phyloP scores from a whole-genome alignment of 2,888 invertebrate species.

The Meliscaeva auricollis region DNA sequence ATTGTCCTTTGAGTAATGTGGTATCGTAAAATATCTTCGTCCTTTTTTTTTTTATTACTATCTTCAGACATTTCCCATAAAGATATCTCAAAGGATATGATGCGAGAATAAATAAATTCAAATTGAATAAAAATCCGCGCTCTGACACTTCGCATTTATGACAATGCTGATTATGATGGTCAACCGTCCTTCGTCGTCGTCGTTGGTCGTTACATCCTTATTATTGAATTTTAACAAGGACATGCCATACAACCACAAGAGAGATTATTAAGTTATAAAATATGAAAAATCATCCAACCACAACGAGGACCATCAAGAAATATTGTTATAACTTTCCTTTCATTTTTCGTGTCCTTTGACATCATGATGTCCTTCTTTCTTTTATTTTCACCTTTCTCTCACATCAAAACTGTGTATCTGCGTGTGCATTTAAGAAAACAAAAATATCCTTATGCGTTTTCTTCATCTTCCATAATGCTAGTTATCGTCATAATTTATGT shows the following conservation, averaged over 20 bases:
- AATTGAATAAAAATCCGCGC: constrained; percentile 65
- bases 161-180: constrained; percentile 43
- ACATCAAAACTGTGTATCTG: too few relatives aligned
- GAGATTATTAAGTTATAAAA: constrained; percentile 31
- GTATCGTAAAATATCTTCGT: constrained; percentile 42
- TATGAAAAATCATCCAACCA: constrained; percentile 65
- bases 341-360: constrained; percentile 54
- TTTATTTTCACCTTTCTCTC: constrained; percentile 35
- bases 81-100: background rate
- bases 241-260: background rate
- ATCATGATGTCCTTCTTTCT: constrained; percentile 14
- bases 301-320: constrained; percentile 50
- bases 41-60: constrained; percentile 15
- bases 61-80: constrained; percentile 13
- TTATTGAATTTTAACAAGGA: constrained; percentile 7
- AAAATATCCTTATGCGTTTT: constrained; percentile 30
- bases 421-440: background rate
- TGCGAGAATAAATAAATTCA: constrained; percentile 44
- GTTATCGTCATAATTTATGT: constrained; percentile 50
- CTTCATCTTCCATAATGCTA: constrained; percentile 12
- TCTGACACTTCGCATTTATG: constrained; percentile 7
- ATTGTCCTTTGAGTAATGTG: constrained; percentile 50
- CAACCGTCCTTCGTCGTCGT: background rate
- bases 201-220: too few relatives aligned
- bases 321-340: constrained; percentile 64